Conservation (phyloP, 2,113 vertebrate species). For the Psilopsiagon aurifrons region DNA sequence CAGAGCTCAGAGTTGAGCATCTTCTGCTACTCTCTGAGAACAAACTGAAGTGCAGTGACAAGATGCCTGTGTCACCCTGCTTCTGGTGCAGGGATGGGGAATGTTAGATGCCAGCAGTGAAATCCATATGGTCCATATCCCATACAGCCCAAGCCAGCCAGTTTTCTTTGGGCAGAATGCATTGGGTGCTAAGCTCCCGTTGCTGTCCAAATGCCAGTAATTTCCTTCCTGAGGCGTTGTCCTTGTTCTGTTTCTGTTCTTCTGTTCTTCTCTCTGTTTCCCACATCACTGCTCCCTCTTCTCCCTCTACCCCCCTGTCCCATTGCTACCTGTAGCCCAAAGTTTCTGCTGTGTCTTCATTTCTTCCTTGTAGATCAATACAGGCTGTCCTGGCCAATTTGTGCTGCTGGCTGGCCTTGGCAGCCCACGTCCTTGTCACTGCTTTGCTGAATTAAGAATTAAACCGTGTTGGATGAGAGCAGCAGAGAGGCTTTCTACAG, state of each 20-base stretch:
- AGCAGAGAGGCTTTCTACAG: neutral
- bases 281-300: neutral
- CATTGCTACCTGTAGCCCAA: neutral
- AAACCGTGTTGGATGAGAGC: constrained; percentile 38
- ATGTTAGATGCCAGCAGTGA: neutral
- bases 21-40: neutral
- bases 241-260: constrained; percentile 12
- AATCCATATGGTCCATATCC: neutral
- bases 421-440: constrained; percentile 54
- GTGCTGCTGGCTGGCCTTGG: constrained; percentile 9
- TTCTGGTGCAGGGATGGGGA: neutral
- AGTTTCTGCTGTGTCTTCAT: constrained; percentile 63
- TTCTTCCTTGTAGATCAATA: constrained; percentile 66
- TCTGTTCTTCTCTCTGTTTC: neutral
- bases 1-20: neutral
- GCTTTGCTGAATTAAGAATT: constrained; percentile 69
- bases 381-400: constrained; percentile 67
- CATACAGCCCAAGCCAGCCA: neutral
- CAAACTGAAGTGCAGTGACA: neutral
- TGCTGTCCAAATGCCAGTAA: neutral
- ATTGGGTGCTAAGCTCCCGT: neutral
- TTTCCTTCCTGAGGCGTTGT: neutral
- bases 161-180: neutral
- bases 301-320: neutral
- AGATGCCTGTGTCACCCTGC: neutral